Base-by-base conservation (phyloP, 2,797 vertebrate genomes). In the Lepus townsendii region DNA sequence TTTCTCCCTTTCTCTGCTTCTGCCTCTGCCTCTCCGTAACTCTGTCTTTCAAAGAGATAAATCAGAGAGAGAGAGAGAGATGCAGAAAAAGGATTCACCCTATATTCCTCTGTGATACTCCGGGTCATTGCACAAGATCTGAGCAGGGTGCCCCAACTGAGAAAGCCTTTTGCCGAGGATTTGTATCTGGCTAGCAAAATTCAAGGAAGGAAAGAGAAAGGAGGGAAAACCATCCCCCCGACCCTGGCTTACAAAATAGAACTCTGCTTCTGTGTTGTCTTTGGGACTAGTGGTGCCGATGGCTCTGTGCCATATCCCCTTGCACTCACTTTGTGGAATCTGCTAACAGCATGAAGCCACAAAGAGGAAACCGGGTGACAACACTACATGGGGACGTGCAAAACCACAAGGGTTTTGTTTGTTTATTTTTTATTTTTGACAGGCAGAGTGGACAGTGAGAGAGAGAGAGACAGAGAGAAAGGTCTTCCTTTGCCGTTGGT, bases 171-270 rank as follows among this genome's bases (percentile, higher is more conserved):
- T 42, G 68, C n/a, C 27, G 30, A 77, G 24, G 5, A 26, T 82
- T 77, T 92, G 22, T 38, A 60, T 60, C 63, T 85, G 50, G 50
- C 57, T 52, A 80, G 22, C 30, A 77, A 84, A 88, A 85, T 79
- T 71, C 60, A 75, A 84, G 95, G 83, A 69, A 69, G 71, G 35
- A 90, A 73, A 69, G 66, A 78, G 30, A 90, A 96, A 62, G 47
- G 26, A 84, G 35, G 9, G 26, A 38, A 54, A 16, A 14, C 10
- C 9, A 9, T 42, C 38, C 20, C 66, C 10, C 30, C 1, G 19
- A 57, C 19, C 11, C 13, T 52, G 22, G 22, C 22, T 68, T 54
- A 66, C 38, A 27, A 66, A 68, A 54, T 38, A 26, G 0, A 47
- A 50, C 32, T 38, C 11, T 10, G 4, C 17, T 57, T 47, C 47